Evolutionary conservation across 2,113 vertebrate species (phyloP).

Genomic region (Glaucidium brasilianum): DNA sequence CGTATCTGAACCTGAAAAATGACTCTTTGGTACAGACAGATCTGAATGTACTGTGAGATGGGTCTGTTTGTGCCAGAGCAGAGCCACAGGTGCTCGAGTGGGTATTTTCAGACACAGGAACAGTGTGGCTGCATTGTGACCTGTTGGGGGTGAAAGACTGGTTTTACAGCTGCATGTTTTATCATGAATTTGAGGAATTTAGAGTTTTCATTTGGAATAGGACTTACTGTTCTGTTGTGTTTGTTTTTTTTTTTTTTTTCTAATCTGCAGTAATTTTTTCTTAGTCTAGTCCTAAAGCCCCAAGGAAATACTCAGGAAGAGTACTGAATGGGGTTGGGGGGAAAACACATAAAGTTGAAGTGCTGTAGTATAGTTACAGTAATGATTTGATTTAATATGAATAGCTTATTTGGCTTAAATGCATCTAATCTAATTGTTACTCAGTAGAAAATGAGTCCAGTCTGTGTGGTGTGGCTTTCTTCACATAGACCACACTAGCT

Average conservation of each 20-base stretch:
- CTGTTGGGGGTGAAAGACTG: not conserved
- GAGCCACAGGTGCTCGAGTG: not conserved
- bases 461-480: not conserved
- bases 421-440: not conserved
- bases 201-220: not conserved
- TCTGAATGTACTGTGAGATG: not conserved
- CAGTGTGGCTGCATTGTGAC: rapidly evolving
- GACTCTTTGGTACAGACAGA: rapidly evolving
- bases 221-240: not conserved
- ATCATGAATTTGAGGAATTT: not conserved
- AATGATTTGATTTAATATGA: not conserved
- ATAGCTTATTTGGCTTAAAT: not conserved
- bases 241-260: too few relatives aligned
- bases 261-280: not conserved
- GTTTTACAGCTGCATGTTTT: rapidly evolving
- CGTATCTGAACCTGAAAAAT: not conserved
- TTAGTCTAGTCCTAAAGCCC: not conserved
- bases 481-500: not conserved
- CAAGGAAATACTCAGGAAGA: not conserved
- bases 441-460: not conserved
- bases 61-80: not conserved
- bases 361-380: not conserved
- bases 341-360: not conserved
- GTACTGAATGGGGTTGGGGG: not conserved
- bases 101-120: not conserved